Evolutionary conservation across 2,888 invertebrate species (phyloP).

Genomic region (Ectobius pallidus): DNA sequence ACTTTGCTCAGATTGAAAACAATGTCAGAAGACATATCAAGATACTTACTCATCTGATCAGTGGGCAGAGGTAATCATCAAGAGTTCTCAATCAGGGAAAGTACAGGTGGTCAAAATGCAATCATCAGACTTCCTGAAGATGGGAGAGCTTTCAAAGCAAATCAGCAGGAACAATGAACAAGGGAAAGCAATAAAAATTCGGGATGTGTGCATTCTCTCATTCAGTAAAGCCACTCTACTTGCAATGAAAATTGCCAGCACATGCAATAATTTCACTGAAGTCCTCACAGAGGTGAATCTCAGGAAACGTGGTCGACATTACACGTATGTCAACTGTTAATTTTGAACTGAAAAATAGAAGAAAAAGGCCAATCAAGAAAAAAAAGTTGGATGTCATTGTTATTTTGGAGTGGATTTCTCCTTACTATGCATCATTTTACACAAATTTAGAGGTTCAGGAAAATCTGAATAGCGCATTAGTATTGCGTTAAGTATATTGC

Average conservation of each 20-base stretch:
- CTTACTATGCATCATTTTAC: no score
- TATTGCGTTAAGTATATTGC: background rate
- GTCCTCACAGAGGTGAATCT: background rate
- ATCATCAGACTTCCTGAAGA: conserved; percentile 6
- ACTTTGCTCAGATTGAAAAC: conserved; percentile 14
- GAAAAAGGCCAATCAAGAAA: background rate
- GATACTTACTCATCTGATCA: conserved; percentile 6
- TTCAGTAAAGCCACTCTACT: background rate
- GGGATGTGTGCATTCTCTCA: background rate
- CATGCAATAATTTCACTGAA: background rate
- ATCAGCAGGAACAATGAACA: background rate
- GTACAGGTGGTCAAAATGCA: background rate
- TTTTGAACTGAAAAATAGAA: background rate
- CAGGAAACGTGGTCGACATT: background rate
- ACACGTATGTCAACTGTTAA: background rate
- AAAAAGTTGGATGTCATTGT: background rate
- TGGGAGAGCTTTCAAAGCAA: background rate
- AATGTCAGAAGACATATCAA: conserved; percentile 11
- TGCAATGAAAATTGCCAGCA: background rate
- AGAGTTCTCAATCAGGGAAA: background rate
- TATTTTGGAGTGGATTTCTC: no score
- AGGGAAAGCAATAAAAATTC: background rate
- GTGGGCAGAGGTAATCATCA: background rate
- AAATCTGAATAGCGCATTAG: background rate
- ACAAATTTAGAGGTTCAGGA: no score